Evolutionary conservation across 1,140 invertebrate genomes (phyloP).

Genomic region (Aphaenogaster floridana): DNA sequence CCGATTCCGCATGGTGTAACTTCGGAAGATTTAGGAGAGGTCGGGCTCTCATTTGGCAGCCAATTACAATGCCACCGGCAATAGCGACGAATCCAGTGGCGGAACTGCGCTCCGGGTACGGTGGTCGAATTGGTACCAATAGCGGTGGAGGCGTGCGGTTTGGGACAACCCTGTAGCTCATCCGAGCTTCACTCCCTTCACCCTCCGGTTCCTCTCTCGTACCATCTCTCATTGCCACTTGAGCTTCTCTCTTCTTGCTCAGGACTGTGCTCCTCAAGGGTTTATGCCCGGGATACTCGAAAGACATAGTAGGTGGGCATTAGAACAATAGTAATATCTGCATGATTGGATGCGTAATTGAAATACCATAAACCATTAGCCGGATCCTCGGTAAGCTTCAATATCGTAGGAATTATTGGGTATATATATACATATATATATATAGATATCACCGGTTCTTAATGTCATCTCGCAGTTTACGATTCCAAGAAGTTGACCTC

Average conservation of each 20-base stretch:
- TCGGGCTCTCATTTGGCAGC: conserved; percentile 81
- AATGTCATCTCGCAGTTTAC: conserved; percentile 68
- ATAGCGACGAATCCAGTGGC: conserved; percentile 75
- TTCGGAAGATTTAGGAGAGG: conserved; percentile 78
- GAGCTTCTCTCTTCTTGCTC: conserved; percentile 12
- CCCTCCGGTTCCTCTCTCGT: background rate
- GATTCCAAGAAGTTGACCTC: conserved; percentile 10
- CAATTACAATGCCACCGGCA: conserved; percentile 81
- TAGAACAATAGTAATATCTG: conserved; percentile 67
- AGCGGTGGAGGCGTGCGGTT: conserved; percentile 72
- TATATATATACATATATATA: conserved; percentile 63
- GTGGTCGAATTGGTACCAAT: conserved; percentile 74
- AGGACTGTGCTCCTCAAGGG: conserved; percentile 50
- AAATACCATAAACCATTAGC: conserved; percentile 76
- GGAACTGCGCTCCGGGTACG: conserved; percentile 71
- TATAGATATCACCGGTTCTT: conserved; percentile 47
- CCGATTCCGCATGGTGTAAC: conserved; percentile 67
- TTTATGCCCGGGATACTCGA: conserved; percentile 59
- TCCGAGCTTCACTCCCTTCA: background rate
- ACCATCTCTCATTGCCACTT: conserved; percentile 19
- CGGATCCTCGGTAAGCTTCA: conserved; percentile 72
- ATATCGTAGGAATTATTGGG: conserved; percentile 74
- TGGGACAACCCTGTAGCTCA: conserved; percentile 69
- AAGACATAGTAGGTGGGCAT: conserved; percentile 11
- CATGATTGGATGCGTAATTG: conserved; percentile 79